Evolutionary conservation across 2,888 invertebrate species (phyloP), one percentile per base, ranked within the genome.

Genomic region (Lamproptera curius): DNA sequence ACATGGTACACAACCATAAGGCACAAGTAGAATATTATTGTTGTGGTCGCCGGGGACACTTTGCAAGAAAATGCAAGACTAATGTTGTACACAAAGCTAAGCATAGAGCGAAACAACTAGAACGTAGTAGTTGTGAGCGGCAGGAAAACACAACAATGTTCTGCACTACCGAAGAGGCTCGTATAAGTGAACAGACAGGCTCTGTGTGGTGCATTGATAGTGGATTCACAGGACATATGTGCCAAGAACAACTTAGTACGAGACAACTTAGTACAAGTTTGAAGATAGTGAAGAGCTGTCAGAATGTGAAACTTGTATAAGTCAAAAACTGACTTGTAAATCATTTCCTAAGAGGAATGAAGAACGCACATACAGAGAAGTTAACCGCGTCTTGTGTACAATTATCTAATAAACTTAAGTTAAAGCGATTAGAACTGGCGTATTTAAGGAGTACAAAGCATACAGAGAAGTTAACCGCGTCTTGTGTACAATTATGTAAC

Each of bases 181-280:
- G 23, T 23, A 23, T 8, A 23, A 23, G 23, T 23, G 23, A 23
- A 23, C 23, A 23, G 23, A 23, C 23, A 4, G 8, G 23, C 23
- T 23, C 23, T 23, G 23, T 23, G 23, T 23, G 23, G 8, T 23
- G 23, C 44, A 48, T 52, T 14, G 48, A 49, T n/a, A 48, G 48
- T 42, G 46, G 52, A 28, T 52, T 50, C 46, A 52, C 52, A 2
- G 49, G 51, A 1, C 53, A 57, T 40, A 53, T 53, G 49, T 53
- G 53, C 39, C n/a, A n/a, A n/a, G n/a, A n/a, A n/a, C n/a, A n/a
- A n/a, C n/a, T n/a, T n/a, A n/a, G n/a, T n/a, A n/a, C n/a, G n/a
- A n/a, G n/a, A n/a, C n/a, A n/a, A n/a, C n/a, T n/a, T n/a, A n/a
- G n/a, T n/a, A n/a, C n/a, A n/a, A n/a, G n/a, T n/a, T n/a, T n/a